These are phyloP conservation scores for Eleutherodactylus coqui DNA, from an alignment of 2,797 vertebrate genomes.

Conservation along the genomic window DNA sequence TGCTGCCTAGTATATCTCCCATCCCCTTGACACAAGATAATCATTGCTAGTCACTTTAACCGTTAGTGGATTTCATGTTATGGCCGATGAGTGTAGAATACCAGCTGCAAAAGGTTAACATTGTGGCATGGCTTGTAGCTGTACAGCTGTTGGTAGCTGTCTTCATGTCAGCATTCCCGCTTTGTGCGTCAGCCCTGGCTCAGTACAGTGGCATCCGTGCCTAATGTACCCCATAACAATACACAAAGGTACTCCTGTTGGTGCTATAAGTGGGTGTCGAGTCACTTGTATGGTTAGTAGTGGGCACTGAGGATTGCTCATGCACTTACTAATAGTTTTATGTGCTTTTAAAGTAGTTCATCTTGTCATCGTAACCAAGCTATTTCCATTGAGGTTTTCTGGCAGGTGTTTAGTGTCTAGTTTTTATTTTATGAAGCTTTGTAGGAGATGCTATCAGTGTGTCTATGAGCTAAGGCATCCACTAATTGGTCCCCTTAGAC, in stretches of 20 bases:
- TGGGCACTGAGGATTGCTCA: background rate
- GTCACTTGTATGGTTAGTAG: constrained; percentile 24
- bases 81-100: no score
- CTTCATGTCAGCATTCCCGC: constrained; percentile 48
- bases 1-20: no score
- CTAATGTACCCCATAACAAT: constrained; percentile 45
- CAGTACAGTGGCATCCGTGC: constrained; percentile 57
- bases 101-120: constrained; percentile 38
- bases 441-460: background rate
- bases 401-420: background rate
- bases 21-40: no score
- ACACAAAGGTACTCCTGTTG: constrained; percentile 24
- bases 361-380: background rate
- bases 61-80: no score
- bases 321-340: constrained; percentile 1
- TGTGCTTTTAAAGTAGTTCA: background rate
- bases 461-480: background rate
- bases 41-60: no score
- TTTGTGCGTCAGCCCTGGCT: constrained; percentile 48
- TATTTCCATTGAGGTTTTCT: background rate
- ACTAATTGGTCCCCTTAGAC: background rate
- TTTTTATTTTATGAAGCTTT: background rate
- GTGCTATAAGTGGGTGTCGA: constrained; percentile 12
- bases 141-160: constrained; percentile 60
- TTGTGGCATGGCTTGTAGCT: background rate